Percentiles rank a stretch among this genome's conserved stretches.
Evolutionary conservation across 2,113 vertebrate species (phyloP).

Genomic region (Baryphthengus martii): DNA sequence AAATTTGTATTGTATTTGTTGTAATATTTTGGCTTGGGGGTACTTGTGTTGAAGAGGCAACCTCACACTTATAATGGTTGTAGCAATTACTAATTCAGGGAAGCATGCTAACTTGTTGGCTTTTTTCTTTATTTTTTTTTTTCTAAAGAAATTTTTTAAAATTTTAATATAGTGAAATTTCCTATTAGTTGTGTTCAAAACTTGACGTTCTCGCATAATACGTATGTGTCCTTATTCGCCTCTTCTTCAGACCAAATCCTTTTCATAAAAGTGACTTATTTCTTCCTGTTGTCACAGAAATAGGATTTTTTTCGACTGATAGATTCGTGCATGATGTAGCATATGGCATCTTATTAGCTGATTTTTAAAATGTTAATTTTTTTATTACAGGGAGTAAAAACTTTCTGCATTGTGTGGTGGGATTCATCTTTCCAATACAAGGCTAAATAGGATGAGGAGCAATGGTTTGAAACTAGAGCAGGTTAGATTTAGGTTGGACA

Average conservation of each 20-base stretch:
- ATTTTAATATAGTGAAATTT: background rate
- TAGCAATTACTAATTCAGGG: background rate
- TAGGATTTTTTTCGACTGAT: background rate
- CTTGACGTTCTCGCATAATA: background rate
- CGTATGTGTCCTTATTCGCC: background rate
- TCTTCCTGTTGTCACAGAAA: constrained; percentile 3
- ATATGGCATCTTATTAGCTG: background rate
- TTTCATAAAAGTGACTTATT: background rate
- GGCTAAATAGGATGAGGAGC: too few species aligned
- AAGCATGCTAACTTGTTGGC: background rate
- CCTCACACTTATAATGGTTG: background rate
- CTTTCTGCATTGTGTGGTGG: background rate
- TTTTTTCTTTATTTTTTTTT: background rate
- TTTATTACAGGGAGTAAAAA: background rate
- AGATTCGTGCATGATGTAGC: fast-evolving
- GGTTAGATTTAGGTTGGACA: too few species aligned
- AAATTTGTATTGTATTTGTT: background rate
- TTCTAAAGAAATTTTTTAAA: background rate
- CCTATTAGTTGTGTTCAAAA: background rate
- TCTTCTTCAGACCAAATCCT: background rate
- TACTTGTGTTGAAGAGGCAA: background rate
- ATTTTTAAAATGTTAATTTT: background rate
- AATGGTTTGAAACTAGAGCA: too few species aligned
- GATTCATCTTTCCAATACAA: constrained; percentile 19
- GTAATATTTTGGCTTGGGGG: background rate